Evolutionary conservation across 2,113 vertebrate species (phyloP), one percentile per base, ranked within the genome.

Genomic region (Centrocercus urophasianus): DNA sequence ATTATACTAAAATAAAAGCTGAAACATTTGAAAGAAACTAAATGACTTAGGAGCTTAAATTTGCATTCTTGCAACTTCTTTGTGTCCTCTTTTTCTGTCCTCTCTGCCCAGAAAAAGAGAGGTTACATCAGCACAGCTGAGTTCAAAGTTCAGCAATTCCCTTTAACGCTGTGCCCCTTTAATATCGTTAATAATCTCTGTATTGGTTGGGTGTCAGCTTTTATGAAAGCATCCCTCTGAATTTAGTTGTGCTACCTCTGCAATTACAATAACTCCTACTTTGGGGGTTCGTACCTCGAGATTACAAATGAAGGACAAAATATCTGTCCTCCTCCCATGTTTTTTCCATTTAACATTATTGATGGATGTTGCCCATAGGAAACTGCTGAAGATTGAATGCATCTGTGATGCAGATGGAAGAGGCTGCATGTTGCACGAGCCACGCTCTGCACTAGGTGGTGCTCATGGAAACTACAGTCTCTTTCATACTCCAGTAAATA

Each of bases 321-420:
- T 65, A 82, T 81, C 48, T 81, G 77, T 66, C 67, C 21, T 71
- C 73, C 27, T 88, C 14, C 67, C 82, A 40, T 67, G 56, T 86
- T 87, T 96, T 96, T 85, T 91, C 60, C 79, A 67, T 28, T 74
- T 88, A 64, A 14, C 32, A 15, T 93, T 87, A 83, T 66, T 64
- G 85, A 67, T 66, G 74, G 47, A 83, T 85, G 78, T 73, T 85
- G 82, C 82, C 66, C 16, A 0, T 3, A 78, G 90, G 66, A 67
- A 93, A 25, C 17, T 61, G 93, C 85, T 70, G 4, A 3, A 54
- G 95, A 83, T 76, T 66, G 90, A 11, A 22, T 8, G 50, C 90
- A 74, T 89, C 64, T 96, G 88, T 92, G 65, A 5, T 16, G 1
- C 95, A 94, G 88, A 66, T 94, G 96, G 89, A 57, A 30, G 47